Evolutionary conservation across 2,888 invertebrate species (phyloP), one percentile per base, ranked within the genome.

Genomic region (Harpagoxenus sublaevis): DNA sequence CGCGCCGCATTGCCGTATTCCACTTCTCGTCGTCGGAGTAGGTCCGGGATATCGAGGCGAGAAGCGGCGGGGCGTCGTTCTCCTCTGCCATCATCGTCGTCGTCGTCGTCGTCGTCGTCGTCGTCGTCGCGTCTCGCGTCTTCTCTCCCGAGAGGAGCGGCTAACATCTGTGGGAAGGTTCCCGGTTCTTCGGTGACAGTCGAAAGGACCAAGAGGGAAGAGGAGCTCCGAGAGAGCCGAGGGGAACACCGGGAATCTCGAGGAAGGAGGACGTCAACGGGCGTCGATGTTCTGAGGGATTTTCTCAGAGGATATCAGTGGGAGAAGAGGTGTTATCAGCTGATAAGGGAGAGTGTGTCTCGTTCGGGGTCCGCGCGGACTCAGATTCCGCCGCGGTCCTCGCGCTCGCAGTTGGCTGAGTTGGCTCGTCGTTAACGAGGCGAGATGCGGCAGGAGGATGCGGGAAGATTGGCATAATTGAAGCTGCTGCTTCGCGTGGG

Each of bases 1-100:
- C 89, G 88, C 92, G 88, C 92, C 92, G 93, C 93, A 94, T 93
- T 93, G 93, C 93, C 89, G 93, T 92, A 92, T 89, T 92, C 60
- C 39, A 60, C 79, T 39, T 73, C 74, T 62, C 39, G 48, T 55
- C 42, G 55, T 57, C 79, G n/a, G 66, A 42, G 55, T 23, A 48
- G 23, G 5, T 60, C 73, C 23, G 60, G 74, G 15, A 35, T 35
- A 60, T 71, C 57, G 57, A 23, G 15, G 28, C 9, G 62, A 62
- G 9, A 35, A 63, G 23, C 71, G 12, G 48, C 48, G 23, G 35
- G 9, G 45, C 57, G 45, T 42, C 23, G 35, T 5, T 35, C 35
- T 35, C 35, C 35, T 35, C 35, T 35, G 35, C 6, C 35, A 35
- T 35, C 35, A 6, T 35, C 35, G 35, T 35, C 35, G 6, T 75